Evolutionary conservation across 2,888 invertebrate species (phyloP).

Genomic region (Acrobasis consociella): DNA sequence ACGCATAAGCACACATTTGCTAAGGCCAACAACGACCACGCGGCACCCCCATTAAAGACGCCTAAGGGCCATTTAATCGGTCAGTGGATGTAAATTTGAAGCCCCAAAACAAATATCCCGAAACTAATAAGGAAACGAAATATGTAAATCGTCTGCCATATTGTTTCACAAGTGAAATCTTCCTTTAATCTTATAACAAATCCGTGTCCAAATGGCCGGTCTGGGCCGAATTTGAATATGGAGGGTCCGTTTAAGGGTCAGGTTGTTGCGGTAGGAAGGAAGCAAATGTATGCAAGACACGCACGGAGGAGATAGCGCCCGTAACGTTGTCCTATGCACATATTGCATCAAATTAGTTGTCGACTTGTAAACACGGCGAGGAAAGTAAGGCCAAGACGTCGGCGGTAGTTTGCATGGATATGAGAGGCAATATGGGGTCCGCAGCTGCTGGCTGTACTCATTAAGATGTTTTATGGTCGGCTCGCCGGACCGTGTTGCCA

Average conservation of each 20-base stretch:
- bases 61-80: slow-evolving; percentile 83
- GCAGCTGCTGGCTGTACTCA: slow-evolving; percentile 82
- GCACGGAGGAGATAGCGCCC: slow-evolving; percentile 77
- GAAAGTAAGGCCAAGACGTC: slow-evolving; percentile 79
- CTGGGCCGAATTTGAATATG: slow-evolving; percentile 78
- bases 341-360: slow-evolving; percentile 84
- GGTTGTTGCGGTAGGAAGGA: slow-evolving; percentile 67
- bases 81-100: slow-evolving; percentile 82
- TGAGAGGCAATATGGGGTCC: slow-evolving; percentile 81
- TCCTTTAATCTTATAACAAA: slow-evolving; percentile 84
- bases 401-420: slow-evolving; percentile 82
- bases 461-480: slow-evolving; percentile 83
- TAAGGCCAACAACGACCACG: slow-evolving; percentile 81
- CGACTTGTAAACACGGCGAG: slow-evolving; percentile 80
- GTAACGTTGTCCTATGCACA: slow-evolving; percentile 83
- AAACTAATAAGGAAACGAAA: slow-evolving; percentile 84
- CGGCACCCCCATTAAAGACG: slow-evolving; percentile 83
- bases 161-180: slow-evolving; percentile 84
- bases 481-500: slow-evolving; percentile 81
- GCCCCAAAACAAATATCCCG: slow-evolving; percentile 83
- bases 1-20: slow-evolving; percentile 82
- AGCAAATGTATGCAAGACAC: slow-evolving; percentile 81
- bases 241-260: slow-evolving; percentile 76
- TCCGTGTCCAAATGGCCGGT: slow-evolving; percentile 83
- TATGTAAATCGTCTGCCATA: slow-evolving; percentile 83